Base-by-base conservation (phyloP, 2,888 invertebrate genomes). In the Myopa testacea region DNA sequence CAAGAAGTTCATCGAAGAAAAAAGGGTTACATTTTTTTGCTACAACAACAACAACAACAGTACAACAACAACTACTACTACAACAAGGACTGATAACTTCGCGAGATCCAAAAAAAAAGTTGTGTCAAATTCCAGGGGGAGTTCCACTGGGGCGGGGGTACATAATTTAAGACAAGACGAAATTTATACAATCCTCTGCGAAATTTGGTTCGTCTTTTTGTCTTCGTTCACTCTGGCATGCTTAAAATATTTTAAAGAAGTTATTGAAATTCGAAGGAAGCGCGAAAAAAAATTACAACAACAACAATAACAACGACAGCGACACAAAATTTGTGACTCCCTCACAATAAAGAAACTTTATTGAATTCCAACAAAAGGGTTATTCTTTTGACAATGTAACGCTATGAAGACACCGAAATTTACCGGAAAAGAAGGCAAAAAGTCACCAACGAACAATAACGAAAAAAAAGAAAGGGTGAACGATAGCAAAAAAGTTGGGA, bases 201-300 rank as follows among this genome's bases (percentile, higher is more conserved):
- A 65, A 68, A 68, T 75, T 70, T 74, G 1, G 65, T 34, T 65
- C 16, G 10, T 26, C 10, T 38, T 65, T 38, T 72, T 70, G 75
- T 69, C 73, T 65, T 60, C 77, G 68, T 78, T 40, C 71, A 75
- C 76, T 76, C 52, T 45, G 67, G n/a, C 10, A 19, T 19, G 71
- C 78, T 26, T 19, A 37, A 45, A 63, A 55, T 37, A 74, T 63
- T 74, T 65, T 63, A 74, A 74, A 74, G 65, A 69, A 75, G 60
- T 75, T 81, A 80, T 81, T 80, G 80, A 79, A 80, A 80, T 55
- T 78, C 45, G 62, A 50, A 45, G 65, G 67, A 77, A 58, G 50
- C 69, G 45, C 37, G 45, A 69, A 16, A 52, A 79, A 78, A 75
- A 78, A 58, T 3, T 34, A 38, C 34, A 34, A 16, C 14, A 65